Evolutionary conservation across 2,888 invertebrate species (phyloP), one percentile per base, ranked within the genome.

Genomic region (Cosmia trapezina): DNA sequence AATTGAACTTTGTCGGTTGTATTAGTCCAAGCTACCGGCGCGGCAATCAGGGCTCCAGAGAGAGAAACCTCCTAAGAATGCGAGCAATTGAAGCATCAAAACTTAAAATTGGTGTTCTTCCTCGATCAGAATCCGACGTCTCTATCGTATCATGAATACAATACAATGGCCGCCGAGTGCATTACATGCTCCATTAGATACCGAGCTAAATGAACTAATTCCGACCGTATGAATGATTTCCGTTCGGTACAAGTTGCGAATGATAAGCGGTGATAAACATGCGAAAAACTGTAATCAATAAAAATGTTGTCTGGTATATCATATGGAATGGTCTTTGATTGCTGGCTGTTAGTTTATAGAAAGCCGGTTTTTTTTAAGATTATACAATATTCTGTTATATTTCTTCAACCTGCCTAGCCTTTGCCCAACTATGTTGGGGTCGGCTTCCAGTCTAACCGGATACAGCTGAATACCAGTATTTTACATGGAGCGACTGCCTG

Each of bases 181-280:
- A 72, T 78, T 70, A 63, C 74, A 78, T 33, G 84, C 73, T 69
- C 54, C 80, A 83, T 75, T 80, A 64, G 76, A 45, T 22, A 79
- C 51, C 78, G 82, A 76, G 78, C 80, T 75, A 79, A 73, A 75
- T 28, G 60, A 47, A 76, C 33, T 76, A 71, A 70, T 83, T 70
- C 70, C 45, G 54, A 60, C 14, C 53, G 41, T 66, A 63, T 17
- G 51, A 54, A 22, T 64, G 45, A 28, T 83, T 70, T 82, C 61
- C 76, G 73, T 63, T 59, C 57, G 62, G n/a, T 59, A 5, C 68
- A 64, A 71, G 61, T 73, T 57, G 64, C 37, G 2, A 75, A 62
- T 49, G 59, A 71, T 71, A 71, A 68, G 71, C 66, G 71, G 57
- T 54, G 61, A 62, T 9, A 49, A 63, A 60, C 60, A 65, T 62